Conservation (phyloP, 2,888 invertebrate species). For the Drosophila tanythrix region DNA sequence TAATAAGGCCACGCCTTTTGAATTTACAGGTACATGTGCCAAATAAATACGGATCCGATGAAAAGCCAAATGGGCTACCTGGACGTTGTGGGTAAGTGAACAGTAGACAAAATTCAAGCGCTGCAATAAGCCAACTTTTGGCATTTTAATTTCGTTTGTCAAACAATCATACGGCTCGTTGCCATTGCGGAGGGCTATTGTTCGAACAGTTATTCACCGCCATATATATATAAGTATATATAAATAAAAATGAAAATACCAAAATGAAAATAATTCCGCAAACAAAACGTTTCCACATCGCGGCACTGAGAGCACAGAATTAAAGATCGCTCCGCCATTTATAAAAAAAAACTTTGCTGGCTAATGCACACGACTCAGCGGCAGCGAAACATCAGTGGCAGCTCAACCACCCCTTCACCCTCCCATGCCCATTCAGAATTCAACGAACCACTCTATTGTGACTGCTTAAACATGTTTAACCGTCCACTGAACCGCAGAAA, state of each 20-base stretch:
- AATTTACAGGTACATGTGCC: slow-evolving; percentile 85
- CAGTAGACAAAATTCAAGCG: slow-evolving; percentile 20
- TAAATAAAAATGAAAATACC: slow-evolving; percentile 8
- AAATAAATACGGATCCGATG: slow-evolving; percentile 85
- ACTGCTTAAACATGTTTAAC: slow-evolving; percentile 77
- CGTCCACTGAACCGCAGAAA: slow-evolving; percentile 81
- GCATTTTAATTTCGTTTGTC: slow-evolving; percentile 41
- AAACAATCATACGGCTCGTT: slow-evolving; percentile 60
- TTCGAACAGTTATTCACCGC: slow-evolving; percentile 31
- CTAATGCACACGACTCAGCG: slow-evolving; percentile 29
- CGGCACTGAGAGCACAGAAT: slow-evolving; percentile 32
- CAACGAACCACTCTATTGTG: slow-evolving; percentile 40
- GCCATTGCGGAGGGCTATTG: slow-evolving; percentile 35
- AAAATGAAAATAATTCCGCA: slow-evolving; percentile 36
- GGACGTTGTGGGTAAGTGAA: slow-evolving; percentile 92
- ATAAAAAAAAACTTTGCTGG: slow-evolving; percentile 36
- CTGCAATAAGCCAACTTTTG: slow-evolving; percentile 19
- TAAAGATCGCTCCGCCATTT: slow-evolving; percentile 48
- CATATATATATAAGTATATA: slow-evolving; percentile 10
- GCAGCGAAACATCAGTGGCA: slow-evolving; percentile 19
- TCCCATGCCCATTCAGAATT: neutral
- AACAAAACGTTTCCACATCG: slow-evolving; percentile 69
- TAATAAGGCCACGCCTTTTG: neutral
- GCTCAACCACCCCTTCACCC: neutral
- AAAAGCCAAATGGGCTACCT: slow-evolving; percentile 92